Base-by-base conservation (phyloP, 2,113 vertebrate genomes). In the Murina feae region DNA sequence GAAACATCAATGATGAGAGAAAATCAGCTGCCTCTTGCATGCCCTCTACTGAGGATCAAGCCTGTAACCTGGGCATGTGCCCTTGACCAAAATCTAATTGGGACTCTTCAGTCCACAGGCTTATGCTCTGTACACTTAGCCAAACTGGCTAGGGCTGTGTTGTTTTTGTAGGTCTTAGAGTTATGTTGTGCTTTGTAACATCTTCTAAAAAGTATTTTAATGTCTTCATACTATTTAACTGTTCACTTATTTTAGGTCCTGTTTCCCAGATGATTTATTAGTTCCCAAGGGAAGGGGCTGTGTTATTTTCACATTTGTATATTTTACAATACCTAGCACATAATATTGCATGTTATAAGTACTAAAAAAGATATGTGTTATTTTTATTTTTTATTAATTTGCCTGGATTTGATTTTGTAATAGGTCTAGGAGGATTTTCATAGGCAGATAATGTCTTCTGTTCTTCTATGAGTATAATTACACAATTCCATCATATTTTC, bases 361-460 rank as follows among this genome's bases (percentile, higher is more conserved):
- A 53, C 47, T 51, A 93, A 89, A 80, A 72, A 76, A 44, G 32
- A 81, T 44, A 84, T 47, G 32, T 83, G 10, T 76, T 89, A 80
- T 1, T 79, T 92, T 88, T 93, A 74, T 89, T 92, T 55, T 80
- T 35, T 71, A 83, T 91, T 89, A 42, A 76, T 84, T 91, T 95
- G 0, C 21, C 35, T 95, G 12, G 6, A 42, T 85, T 93, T 95
- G 71, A 84, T 91, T 94, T 95, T 84, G 53, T 89, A 86, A 32
- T 75, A 86, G 17, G 5, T 85, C 2, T 93, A 55, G 21, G 28
- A 89, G 18, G 18, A 44, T 78, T 89, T 93, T 80, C 16, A 74
- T 93, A 53, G 16, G 25, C 13, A 84, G 32, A 44, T 66, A 91
- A 92, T 90, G 9, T 1, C 47, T 92, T 84, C 9, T 18, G 12